phyloP scores from a whole-genome alignment of 2,888 invertebrate species.

The Drosophila sordidula region DNA sequence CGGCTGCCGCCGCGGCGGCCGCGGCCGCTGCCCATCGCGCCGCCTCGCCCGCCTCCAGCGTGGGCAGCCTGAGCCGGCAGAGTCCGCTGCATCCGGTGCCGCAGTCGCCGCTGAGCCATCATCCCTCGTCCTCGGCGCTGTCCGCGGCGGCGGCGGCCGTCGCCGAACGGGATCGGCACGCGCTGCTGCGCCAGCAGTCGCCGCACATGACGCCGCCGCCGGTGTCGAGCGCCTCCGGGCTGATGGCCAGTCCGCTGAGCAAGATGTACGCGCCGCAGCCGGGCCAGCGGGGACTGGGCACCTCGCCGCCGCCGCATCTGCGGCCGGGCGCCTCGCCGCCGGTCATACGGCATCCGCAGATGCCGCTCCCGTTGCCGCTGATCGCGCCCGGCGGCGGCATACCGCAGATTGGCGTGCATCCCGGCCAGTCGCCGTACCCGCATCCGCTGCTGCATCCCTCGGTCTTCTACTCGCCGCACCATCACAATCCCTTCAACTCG shows the following conservation, averaged over 20 bases:
- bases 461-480: slow-evolving; percentile 90
- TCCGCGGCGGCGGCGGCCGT: slow-evolving; percentile 85
- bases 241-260: slow-evolving; percentile 85
- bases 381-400: slow-evolving; percentile 84
- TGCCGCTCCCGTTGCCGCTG: slow-evolving; percentile 85
- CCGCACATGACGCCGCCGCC: slow-evolving; percentile 86
- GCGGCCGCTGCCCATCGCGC: slow-evolving; percentile 83
- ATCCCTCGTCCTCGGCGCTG: slow-evolving; percentile 84
- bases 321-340: slow-evolving; percentile 86
- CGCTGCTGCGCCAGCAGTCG: slow-evolving; percentile 84
- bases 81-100: slow-evolving; percentile 85
- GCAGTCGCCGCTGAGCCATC: slow-evolving; percentile 85
- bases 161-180: slow-evolving; percentile 85
- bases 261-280: slow-evolving; percentile 86
- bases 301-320: slow-evolving; percentile 85
- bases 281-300: slow-evolving; percentile 86
- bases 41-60: slow-evolving; percentile 83
- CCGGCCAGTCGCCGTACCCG: slow-evolving; percentile 90
- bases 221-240: slow-evolving; percentile 85
- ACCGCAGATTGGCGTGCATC: slow-evolving; percentile 87
- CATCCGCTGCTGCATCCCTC: slow-evolving; percentile 89
- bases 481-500: slow-evolving; percentile 87
- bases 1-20: slow-evolving; percentile 73
- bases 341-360: slow-evolving; percentile 86
- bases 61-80: slow-evolving; percentile 83